Percentiles rank a stretch among this genome's conserved stretches.
Evolutionary conservation across 2,797 vertebrate genomes (phyloP).

Genomic region (Iguana delicatissima): DNA sequence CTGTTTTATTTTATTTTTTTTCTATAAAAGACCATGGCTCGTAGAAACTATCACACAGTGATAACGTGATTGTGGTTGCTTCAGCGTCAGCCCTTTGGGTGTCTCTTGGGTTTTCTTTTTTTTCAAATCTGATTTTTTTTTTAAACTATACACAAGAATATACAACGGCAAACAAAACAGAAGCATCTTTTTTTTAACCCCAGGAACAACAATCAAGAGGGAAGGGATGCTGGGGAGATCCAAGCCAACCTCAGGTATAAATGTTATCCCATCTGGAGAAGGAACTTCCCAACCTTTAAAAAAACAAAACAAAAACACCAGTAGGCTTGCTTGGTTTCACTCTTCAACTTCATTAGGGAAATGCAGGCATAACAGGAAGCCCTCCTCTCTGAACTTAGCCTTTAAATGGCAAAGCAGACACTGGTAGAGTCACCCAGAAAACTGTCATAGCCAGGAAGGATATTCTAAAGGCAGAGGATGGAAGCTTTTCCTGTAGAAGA

Average conservation of each 20-base stretch:
- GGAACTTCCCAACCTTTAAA: neutral
- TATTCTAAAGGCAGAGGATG: too few species aligned
- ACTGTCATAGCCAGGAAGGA: neutral
- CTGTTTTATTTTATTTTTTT: neutral
- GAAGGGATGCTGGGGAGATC: too few species aligned
- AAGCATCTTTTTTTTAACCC: neutral
- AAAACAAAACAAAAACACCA: neutral
- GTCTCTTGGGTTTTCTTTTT: neutral
- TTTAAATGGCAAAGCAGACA: neutral
- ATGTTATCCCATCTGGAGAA: neutral
- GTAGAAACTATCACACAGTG: conserved; percentile 94
- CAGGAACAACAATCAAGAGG: neutral
- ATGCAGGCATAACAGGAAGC: too few species aligned
- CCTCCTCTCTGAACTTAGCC: neutral
- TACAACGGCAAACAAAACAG: conserved; percentile 44
- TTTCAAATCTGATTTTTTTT: conserved; percentile 53
- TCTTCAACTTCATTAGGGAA: neutral
- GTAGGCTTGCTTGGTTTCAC: neutral
- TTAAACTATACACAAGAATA: conserved; percentile 72
- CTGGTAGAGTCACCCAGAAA: neutral
- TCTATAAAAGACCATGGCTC: conserved; percentile 12
- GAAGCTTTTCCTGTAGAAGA: too few species aligned
- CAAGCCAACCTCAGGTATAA: neutral
- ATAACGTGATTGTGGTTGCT: conserved; percentile 81
- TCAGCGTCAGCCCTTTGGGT: conserved; percentile 39